Conservation (phyloP, 37 sponge, comb jelly and placozoan species). For the Agelas oroides region DNA sequence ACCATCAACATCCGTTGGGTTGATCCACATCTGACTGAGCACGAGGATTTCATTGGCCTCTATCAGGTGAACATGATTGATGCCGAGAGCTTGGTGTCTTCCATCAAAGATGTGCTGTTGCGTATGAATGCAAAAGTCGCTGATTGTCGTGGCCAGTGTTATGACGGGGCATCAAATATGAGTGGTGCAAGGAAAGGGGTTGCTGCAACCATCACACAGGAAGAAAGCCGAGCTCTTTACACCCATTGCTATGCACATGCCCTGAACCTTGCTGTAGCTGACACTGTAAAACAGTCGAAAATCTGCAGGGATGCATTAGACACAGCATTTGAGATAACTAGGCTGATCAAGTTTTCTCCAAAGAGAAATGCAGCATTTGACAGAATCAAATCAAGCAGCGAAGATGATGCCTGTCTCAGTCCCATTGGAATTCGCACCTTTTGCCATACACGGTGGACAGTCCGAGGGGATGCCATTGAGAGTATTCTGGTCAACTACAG, state of each 20-base stretch:
- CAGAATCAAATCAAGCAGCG: slow-evolving; percentile 34
- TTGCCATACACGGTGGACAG: slow-evolving; percentile 65
- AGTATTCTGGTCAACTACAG: slow-evolving; percentile 59
- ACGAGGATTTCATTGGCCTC: slow-evolving; percentile 81
- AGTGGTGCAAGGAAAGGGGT: slow-evolving; percentile 57
- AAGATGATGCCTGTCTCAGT: slow-evolving; percentile 14
- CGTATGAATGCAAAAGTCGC: slow-evolving; percentile 30
- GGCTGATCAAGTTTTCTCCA: slow-evolving; percentile 73
- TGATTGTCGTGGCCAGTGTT: slow-evolving; percentile 70
- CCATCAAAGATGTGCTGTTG: slow-evolving; percentile 52
- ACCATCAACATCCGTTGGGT: slow-evolving; percentile 67
- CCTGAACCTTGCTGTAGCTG: slow-evolving; percentile 70
- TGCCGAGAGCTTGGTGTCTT: slow-evolving; percentile 43
- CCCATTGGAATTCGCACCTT: slow-evolving; percentile 43
- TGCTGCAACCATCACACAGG: slow-evolving; percentile 27
- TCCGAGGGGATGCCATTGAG: slow-evolving; percentile 31
- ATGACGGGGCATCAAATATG: slow-evolving; percentile 67
- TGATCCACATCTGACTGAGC: slow-evolving; percentile 36
- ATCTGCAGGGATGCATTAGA: slow-evolving; percentile 63
- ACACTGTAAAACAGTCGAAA: slow-evolving; percentile 56
- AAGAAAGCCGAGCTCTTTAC: slow-evolving; percentile 69
- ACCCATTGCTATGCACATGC: slow-evolving; percentile 81
- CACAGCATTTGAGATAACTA: slow-evolving; percentile 59
- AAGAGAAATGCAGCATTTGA: slow-evolving; percentile 64
- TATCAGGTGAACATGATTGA: slow-evolving; percentile 55